phyloP scores from a whole-genome alignment of 2,113 vertebrate genomes.

The Crotalus helleri region DNA sequence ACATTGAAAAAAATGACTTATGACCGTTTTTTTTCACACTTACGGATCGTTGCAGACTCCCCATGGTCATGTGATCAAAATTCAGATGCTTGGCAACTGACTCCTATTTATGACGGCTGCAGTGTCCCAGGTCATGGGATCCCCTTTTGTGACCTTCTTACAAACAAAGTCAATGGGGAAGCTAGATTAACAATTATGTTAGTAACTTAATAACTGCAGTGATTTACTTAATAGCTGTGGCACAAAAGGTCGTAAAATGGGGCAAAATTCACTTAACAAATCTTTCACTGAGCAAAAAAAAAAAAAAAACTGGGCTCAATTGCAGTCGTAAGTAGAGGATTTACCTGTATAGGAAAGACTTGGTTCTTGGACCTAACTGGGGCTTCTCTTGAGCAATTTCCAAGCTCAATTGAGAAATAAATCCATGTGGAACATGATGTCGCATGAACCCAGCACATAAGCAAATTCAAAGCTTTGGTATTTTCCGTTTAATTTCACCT shows the following conservation, averaged over 20 bases:
- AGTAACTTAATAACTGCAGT: background rate
- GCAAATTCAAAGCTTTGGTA: background rate
- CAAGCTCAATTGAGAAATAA: background rate
- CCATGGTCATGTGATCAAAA: too few species aligned
- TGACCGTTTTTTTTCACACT: too few species aligned
- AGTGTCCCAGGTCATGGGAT: too few species aligned
- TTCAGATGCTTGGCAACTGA: too few species aligned
- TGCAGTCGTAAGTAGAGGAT: background rate
- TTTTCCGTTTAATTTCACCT: background rate
- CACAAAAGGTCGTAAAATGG: background rate
- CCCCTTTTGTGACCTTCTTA: too few species aligned
- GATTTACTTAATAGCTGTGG: background rate
- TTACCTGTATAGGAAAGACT: background rate
- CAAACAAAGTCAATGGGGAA: too few species aligned
- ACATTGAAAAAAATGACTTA: too few species aligned
- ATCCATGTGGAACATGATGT: background rate
- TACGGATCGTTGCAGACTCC: too few species aligned
- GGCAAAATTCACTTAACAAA: background rate
- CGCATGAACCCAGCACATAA: background rate
- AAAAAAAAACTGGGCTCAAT: too few species aligned
- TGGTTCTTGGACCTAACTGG: background rate
- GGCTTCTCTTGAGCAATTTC: background rate
- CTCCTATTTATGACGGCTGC: too few species aligned
- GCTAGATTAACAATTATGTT: background rate
- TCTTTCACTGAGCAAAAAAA: background rate